A percentile compares a stretch with the other conserved stretches of the same genome.
These are phyloP conservation scores for Mesembrinibis cayennensis DNA, from an alignment of 2,113 vertebrate genomes.

Conservation along the genomic window DNA sequence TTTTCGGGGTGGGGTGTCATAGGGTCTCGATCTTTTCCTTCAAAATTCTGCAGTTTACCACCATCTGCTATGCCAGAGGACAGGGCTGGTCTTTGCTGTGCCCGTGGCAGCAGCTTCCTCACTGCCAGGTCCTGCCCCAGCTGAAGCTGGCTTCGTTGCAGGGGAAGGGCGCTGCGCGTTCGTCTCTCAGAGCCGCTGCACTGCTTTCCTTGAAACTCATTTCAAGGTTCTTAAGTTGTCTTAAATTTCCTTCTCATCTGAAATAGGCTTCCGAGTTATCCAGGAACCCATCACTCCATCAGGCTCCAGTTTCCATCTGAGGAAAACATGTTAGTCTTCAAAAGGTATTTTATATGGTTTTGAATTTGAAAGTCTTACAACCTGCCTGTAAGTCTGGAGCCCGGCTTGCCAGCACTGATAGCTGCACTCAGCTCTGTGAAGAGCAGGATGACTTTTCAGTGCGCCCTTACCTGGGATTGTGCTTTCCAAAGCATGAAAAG, in stretches of 20 bases:
- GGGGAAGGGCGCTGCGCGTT: background rate
- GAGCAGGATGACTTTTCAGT: background rate
- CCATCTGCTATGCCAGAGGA: too few species aligned
- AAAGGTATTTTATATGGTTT: background rate
- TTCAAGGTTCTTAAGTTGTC: background rate
- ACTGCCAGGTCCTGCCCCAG: background rate
- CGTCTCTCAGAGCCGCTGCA: background rate
- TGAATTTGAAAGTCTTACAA: background rate
- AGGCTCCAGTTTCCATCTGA: background rate
- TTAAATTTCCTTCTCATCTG: background rate
- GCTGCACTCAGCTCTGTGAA: background rate
- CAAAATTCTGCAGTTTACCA: too few species aligned
- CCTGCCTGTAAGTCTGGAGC: background rate
- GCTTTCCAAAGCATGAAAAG: background rate
- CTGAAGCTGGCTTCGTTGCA: background rate
- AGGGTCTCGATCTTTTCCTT: background rate
- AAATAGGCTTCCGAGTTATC: background rate
- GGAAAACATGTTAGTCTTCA: background rate
- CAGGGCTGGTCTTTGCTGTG: background rate
- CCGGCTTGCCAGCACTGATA: background rate
- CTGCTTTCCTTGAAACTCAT: background rate
- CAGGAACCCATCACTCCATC: background rate
- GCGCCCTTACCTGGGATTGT: rapidly evolving
- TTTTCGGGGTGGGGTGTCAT: rapidly evolving
- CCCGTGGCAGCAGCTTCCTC: background rate